A percentile compares a stretch with the other conserved stretches of the same genome.
phyloP scores from a whole-genome alignment of 2,888 invertebrate species.

The Sturmia bella region DNA sequence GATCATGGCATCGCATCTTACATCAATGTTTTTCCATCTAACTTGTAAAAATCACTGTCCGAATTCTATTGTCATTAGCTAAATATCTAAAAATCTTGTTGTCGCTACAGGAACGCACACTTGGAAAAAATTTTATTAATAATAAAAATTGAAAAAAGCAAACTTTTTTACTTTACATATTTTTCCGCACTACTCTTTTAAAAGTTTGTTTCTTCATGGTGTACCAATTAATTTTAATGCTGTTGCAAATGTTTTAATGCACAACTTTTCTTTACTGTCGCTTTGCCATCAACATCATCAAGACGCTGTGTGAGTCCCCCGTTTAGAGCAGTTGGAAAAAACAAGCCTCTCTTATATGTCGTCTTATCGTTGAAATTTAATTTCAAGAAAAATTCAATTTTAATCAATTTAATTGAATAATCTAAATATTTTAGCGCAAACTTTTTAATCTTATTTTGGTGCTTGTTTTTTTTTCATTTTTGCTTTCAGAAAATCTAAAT shows the following conservation, averaged over 20 bases:
- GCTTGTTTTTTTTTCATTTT: constrained; percentile 34
- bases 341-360: neutral
- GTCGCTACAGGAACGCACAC: no score
- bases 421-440: constrained; percentile 68
- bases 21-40: no score
- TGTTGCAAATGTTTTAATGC: constrained; percentile 32
- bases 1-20: no score
- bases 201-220: constrained; percentile 19
- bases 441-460: constrained; percentile 23
- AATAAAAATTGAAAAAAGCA: no score
- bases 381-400: constrained; percentile 66
- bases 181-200: neutral
- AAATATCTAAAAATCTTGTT: no score
- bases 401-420: constrained; percentile 68
- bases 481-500: constrained; percentile 30
- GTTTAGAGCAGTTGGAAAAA: constrained; percentile 5
- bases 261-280: constrained; percentile 23
- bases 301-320: constrained; percentile 54
- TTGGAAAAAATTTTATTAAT: no score
- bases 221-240: constrained; percentile 48
- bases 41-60: no score
- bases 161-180: no score
- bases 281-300: constrained; percentile 1
- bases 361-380: constrained; percentile 60
- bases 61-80: no score